Conservation (phyloP, 1,140 invertebrate genomes). For the Drosophila nikananu region DNA sequence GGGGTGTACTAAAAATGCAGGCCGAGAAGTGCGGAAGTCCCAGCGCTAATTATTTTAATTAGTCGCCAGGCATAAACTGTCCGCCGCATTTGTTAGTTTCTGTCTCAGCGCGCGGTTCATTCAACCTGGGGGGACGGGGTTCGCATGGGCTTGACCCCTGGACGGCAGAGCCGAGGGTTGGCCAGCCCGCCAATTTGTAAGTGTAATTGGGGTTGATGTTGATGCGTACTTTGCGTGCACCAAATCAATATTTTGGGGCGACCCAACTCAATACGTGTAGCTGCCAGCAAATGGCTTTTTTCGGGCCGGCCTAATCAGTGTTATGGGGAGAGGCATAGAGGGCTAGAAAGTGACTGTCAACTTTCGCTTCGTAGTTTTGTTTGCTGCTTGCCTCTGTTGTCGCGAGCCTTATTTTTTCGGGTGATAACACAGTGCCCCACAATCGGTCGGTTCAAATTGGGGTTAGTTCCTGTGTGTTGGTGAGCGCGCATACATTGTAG, state of each 20-base stretch:
- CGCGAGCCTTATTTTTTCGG: conserved; percentile 45
- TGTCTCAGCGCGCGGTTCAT: conserved; percentile 29
- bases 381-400: conserved; percentile 7
- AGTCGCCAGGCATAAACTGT: conserved; percentile 22
- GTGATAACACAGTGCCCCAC: conserved; percentile 80
- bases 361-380: conserved; percentile 41
- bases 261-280: background rate
- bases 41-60: conserved; percentile 58
- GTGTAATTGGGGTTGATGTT: conserved; percentile 21
- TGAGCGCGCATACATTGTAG: conserved; percentile 33
- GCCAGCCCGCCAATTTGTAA: conserved; percentile 8
- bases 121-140: conserved; percentile 32
- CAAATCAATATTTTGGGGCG: conserved; percentile 33
- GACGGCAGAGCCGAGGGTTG: background rate
- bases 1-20: conserved; percentile 51
- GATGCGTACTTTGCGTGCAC: conserved; percentile 49
- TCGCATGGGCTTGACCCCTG: background rate
- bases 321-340: background rate
- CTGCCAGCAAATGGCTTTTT: conserved; percentile 1
- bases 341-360: conserved; percentile 60
- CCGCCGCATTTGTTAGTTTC: conserved; percentile 9
- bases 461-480: conserved; percentile 63
- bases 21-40: conserved; percentile 38
- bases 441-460: conserved; percentile 80
- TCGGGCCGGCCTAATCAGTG: conserved; percentile 39